These are phyloP conservation scores for Sebastes diaconus DNA, from an alignment of 2,797 vertebrate species.

Conservation along the genomic window DNA sequence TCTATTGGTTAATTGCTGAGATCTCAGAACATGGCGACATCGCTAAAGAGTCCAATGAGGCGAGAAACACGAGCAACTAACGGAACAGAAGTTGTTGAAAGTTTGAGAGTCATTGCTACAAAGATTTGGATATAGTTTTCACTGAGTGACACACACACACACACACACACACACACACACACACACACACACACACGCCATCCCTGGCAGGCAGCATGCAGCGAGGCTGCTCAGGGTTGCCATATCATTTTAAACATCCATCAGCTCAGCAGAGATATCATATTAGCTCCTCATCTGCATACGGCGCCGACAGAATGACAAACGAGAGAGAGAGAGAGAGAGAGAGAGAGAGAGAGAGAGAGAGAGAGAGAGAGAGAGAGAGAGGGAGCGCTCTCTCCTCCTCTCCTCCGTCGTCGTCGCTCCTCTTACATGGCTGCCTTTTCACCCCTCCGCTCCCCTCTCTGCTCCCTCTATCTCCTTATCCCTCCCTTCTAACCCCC, in stretches of 20 bases:
- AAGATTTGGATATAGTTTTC: conserved; percentile 36
- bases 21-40: background rate
- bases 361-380: conserved; percentile 29
- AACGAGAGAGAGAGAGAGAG: conserved; percentile 64
- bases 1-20: background rate
- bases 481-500: conserved; percentile 66
- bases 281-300: conserved; percentile 83
- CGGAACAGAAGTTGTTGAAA: conserved; percentile 1
- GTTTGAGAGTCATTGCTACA: conserved; percentile 14
- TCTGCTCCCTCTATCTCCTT: conserved; percentile 59
- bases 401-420: conserved; percentile 1
- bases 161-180: conserved; percentile 33
- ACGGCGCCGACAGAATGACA: conserved; percentile 78
- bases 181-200: conserved; percentile 24
- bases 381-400: conserved; percentile 4
- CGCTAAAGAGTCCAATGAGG: background rate
- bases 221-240: conserved; percentile 66
- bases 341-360: conserved; percentile 45
- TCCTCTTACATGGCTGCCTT: conserved; percentile 51
- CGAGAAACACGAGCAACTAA: background rate
- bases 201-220: conserved; percentile 55
- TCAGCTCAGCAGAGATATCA: conserved; percentile 80
- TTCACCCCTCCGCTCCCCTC: conserved; percentile 38
- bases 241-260: conserved; percentile 79
- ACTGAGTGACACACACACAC: conserved; percentile 20